These are phyloP conservation scores for Ctenopoma kingsleyae DNA, from an alignment of 2,797 vertebrate genomes.

Conservation along the genomic window DNA sequence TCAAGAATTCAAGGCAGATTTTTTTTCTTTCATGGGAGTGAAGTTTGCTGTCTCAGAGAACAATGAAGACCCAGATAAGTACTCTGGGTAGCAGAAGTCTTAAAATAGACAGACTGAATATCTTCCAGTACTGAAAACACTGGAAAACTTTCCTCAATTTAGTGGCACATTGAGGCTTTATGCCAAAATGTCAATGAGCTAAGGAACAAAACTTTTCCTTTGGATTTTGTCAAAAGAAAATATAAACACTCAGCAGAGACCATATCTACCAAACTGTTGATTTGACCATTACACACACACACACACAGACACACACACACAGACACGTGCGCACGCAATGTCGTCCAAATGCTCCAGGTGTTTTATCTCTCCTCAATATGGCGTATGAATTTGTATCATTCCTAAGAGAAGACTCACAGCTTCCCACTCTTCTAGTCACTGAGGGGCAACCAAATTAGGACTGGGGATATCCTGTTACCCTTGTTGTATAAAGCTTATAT, in stretches of 20 bases:
- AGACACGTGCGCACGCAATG: constrained; percentile 6
- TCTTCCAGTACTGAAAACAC: constrained; percentile 17
- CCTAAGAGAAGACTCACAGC: constrained; percentile 5
- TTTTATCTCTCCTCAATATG: constrained; percentile 21
- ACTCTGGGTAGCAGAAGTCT: constrained; percentile 26
- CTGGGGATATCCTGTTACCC: constrained; percentile 41
- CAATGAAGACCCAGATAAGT: constrained; percentile 57
- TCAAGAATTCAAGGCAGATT: constrained; percentile 40
- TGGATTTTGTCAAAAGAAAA: constrained; percentile 12
- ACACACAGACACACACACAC: constrained; percentile 16
- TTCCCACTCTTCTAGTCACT: constrained; percentile 28
- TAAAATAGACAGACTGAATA: constrained; percentile 48
- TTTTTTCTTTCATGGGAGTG: constrained; percentile 16
- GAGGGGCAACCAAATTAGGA: constrained; percentile 28
- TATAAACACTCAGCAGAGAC: neutral
- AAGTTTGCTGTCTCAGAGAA: constrained; percentile 49
- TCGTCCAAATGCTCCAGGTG: constrained; percentile 30
- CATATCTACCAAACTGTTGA: constrained; percentile 21
- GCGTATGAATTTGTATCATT: constrained; percentile 4
- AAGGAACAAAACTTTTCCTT: neutral
- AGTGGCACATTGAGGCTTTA: neutral
- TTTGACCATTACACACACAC: constrained; percentile 12
- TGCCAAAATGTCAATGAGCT: neutral
- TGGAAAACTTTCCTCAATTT: constrained; percentile 13
- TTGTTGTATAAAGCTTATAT: constrained; percentile 11